These are phyloP conservation scores for Xanthorhoe designata DNA, from an alignment of 2,888 invertebrate species.

Conservation along the genomic window DNA sequence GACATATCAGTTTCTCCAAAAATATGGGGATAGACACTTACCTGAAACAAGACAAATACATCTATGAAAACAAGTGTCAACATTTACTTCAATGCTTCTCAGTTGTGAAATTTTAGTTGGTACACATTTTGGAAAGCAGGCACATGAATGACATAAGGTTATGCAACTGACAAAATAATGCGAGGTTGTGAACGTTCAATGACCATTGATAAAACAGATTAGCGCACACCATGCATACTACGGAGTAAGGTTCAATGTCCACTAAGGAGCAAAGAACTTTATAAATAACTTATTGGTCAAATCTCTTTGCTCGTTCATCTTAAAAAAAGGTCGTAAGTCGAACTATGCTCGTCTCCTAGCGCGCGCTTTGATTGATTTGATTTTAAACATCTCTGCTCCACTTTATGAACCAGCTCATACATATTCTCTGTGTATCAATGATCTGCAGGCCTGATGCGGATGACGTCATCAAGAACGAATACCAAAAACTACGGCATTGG, in stretches of 20 bases:
- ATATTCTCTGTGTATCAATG: background rate
- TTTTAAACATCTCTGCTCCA: background rate
- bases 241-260: slow-evolving; percentile 5
- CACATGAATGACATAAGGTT: slow-evolving; percentile 42
- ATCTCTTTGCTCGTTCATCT: too few species aligned
- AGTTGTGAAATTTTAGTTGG: slow-evolving; percentile 8
- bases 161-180: slow-evolving; percentile 53
- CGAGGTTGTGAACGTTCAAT: slow-evolving; percentile 45
- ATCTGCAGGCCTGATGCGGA: too few species aligned
- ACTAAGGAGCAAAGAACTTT: background rate
- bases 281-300: too few species aligned
- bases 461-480: too few species aligned
- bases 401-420: background rate
- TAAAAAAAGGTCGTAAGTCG: too few species aligned
- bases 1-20: background rate
- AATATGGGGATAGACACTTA: slow-evolving; percentile 3
- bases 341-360: background rate
- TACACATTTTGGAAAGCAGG: slow-evolving; percentile 38
- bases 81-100: background rate
- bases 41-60: slow-evolving; percentile 22
- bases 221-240: slow-evolving; percentile 35
- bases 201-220: slow-evolving; percentile 40
- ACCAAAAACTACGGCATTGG: too few species aligned
- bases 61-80: slow-evolving; percentile 30
- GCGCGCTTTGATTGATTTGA: background rate